Conservation (phyloP, 2,888 invertebrate species). For the Pachydiplax longipennis region DNA sequence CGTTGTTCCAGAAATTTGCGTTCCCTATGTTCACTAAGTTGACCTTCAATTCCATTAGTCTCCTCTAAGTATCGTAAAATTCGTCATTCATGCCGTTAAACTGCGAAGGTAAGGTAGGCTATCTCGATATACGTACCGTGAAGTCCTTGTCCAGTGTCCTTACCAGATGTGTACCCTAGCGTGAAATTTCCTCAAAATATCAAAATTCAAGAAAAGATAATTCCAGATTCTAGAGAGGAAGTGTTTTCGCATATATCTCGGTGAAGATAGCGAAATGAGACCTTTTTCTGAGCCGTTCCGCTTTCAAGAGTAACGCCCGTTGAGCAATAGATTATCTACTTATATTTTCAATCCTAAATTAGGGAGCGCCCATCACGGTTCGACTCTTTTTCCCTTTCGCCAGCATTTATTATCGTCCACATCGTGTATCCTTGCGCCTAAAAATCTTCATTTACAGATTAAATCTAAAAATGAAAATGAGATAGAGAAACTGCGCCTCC, state of each 20-base stretch:
- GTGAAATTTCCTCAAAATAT: not conserved
- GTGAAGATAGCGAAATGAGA: not conserved
- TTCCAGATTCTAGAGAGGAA: not conserved
- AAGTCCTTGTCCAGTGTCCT: not conserved
- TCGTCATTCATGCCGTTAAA: too few relatives aligned
- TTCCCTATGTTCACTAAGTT: too few relatives aligned
- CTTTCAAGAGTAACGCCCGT: conserved; percentile 23
- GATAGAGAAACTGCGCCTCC: too few relatives aligned
- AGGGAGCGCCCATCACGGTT: conserved; percentile 20
- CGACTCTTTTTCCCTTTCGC: not conserved
- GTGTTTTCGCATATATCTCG: not conserved
- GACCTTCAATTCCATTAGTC: too few relatives aligned
- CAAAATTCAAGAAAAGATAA: not conserved
- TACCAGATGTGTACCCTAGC: not conserved
- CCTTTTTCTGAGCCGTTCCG: not conserved
- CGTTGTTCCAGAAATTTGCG: too few relatives aligned
- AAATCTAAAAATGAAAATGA: not conserved
- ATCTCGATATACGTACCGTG: too few relatives aligned
- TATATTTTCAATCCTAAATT: conserved; percentile 5
- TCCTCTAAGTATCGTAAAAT: too few relatives aligned
- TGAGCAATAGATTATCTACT: conserved; percentile 31
- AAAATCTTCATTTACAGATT: not conserved
- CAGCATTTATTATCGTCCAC: not conserved
- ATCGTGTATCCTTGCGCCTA: not conserved
- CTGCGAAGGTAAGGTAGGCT: not conserved